Percentiles rank a stretch among this genome's conserved stretches.
Conservation (phyloP, 2,888 invertebrate genomes). For the Taenaris catops region DNA sequence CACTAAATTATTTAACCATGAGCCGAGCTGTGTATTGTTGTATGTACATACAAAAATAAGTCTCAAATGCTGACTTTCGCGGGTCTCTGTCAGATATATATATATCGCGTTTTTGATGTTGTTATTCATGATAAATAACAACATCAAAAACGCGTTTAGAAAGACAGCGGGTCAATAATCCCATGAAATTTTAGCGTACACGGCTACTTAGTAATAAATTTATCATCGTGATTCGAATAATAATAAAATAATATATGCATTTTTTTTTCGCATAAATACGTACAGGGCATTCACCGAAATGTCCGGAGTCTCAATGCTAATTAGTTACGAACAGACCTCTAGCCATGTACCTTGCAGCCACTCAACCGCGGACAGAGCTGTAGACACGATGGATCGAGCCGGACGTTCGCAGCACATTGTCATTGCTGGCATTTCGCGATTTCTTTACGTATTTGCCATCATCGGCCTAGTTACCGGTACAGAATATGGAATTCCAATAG, state of each 20-base stretch:
- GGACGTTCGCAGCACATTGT: conserved; percentile 42
- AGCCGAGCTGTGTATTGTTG: too few relatives aligned
- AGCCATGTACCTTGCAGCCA: conserved; percentile 39
- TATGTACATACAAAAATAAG: too few relatives aligned
- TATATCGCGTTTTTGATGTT: too few relatives aligned
- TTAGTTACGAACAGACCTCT: conserved; percentile 54
- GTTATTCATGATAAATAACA: too few relatives aligned
- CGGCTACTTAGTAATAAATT: neutral
- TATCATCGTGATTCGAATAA: conserved; percentile 10
- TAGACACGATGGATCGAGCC: conserved; percentile 53
- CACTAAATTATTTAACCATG: too few relatives aligned
- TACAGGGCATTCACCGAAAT: conserved; percentile 71
- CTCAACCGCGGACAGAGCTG: conserved; percentile 50
- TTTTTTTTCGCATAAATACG: conserved; percentile 26
- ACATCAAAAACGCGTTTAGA: neutral
- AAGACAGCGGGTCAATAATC: conserved; percentile 4
- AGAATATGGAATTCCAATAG: conserved; percentile 59
- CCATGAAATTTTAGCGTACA: neutral
- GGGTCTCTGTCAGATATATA: too few relatives aligned
- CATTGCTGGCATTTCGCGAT: conserved; percentile 27
- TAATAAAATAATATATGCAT: conserved; percentile 8
- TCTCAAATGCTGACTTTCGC: too few relatives aligned
- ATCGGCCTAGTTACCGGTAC: conserved; percentile 28
- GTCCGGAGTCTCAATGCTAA: conserved; percentile 54
- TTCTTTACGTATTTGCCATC: conserved; percentile 34